Evolutionary conservation across 2,797 vertebrate genomes (phyloP).

Genomic region (Corythornis leucogaster): DNA sequence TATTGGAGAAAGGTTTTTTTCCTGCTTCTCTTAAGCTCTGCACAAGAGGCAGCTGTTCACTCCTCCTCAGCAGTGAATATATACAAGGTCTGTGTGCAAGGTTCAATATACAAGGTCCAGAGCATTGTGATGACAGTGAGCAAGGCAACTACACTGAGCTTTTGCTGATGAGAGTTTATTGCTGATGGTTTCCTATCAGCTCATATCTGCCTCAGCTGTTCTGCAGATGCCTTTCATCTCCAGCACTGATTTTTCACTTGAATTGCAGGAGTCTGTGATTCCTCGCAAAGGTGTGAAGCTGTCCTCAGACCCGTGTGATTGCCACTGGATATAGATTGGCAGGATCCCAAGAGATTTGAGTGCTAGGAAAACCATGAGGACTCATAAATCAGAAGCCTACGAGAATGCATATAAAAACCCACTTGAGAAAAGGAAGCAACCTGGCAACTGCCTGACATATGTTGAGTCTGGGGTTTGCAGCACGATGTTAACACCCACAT

Average conservation of each 20-base stretch:
- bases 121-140: conserved; percentile 5
- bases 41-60: background rate
- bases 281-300: background rate
- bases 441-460: background rate
- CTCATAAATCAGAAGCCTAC: background rate
- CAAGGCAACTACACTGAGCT: background rate
- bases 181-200: background rate
- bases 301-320: background rate
- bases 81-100: background rate
- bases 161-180: conserved; percentile 38
- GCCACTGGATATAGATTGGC: background rate
- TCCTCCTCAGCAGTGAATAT: background rate
- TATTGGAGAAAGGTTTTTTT: background rate
- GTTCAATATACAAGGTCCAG: background rate
- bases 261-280: background rate
- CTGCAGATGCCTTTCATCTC: conserved; percentile 6
- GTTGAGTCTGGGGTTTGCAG: background rate
- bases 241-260: background rate
- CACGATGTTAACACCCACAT: background rate
- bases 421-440: background rate
- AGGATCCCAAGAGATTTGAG: background rate
- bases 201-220: conserved; percentile 9
- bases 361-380: background rate
- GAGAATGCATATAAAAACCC: background rate
- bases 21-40: background rate